Percentiles rank a stretch among this genome's conserved stretches.
Conservation (phyloP, 2,888 invertebrate species). For the Venusia cambrica region DNA sequence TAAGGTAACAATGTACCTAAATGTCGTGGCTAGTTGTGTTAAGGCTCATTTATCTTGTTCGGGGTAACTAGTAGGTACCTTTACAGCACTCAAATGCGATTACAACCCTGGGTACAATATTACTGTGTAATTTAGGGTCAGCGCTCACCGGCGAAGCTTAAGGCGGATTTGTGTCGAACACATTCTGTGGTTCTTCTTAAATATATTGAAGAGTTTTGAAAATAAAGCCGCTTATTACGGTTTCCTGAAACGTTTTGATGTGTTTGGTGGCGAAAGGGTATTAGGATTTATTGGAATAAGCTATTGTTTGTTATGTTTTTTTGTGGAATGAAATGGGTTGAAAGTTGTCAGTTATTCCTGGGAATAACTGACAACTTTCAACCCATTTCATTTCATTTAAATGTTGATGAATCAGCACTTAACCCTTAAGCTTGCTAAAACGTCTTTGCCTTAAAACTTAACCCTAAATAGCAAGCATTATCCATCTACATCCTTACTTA, state of each 20-base stretch:
- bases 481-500: too few species aligned
- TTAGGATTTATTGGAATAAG: conserved; percentile 3
- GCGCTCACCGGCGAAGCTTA: conserved; percentile 38
- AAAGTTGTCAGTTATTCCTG: too few species aligned
- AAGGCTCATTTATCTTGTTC: conserved; percentile 10
- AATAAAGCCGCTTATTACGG: conserved; percentile 24
- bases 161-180: conserved; percentile 39
- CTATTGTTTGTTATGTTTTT: too few species aligned
- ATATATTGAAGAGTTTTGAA: conserved; percentile 32
- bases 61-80: conserved; percentile 22
- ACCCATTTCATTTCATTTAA: too few species aligned
- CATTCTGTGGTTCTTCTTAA: conserved; percentile 35
- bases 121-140: conserved; percentile 37
- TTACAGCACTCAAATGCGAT: conserved; percentile 34
- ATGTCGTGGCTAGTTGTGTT: background rate
- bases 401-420: too few species aligned
- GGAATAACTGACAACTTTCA: too few species aligned
- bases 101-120: conserved; percentile 33
- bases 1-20: too few species aligned
- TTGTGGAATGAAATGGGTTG: too few species aligned
- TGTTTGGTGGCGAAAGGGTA: conserved; percentile 7
- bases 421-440: too few species aligned
- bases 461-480: too few species aligned
- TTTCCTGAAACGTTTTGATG: conserved; percentile 13
- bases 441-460: too few species aligned